Conservation (phyloP, 2,888 invertebrate species). For the Molanna angustata region DNA sequence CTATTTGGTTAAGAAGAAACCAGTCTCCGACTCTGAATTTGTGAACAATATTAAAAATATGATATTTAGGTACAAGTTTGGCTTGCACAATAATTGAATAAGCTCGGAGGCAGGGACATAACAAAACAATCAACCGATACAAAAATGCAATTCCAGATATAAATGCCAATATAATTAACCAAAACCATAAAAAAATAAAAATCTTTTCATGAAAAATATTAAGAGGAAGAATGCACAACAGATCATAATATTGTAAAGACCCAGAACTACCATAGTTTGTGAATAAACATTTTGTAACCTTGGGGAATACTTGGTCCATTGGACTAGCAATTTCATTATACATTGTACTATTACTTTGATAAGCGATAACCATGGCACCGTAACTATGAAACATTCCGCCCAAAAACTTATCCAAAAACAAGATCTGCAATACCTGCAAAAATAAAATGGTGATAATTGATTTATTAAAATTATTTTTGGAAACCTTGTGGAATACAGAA, state of each 20-base stretch:
- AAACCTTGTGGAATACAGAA: too few species aligned
- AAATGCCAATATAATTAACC: conserved; percentile 64
- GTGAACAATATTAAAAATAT: conserved; percentile 53
- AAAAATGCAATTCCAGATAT: conserved; percentile 62
- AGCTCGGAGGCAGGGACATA: conserved; percentile 57
- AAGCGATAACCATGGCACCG: conserved; percentile 53
- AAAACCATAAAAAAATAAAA: conserved; percentile 71
- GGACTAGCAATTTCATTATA: conserved; percentile 56
- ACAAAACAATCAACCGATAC: conserved; percentile 56
- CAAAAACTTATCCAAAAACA: conserved; percentile 63
- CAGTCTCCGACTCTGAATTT: conserved; percentile 68
- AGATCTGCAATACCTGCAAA: conserved; percentile 65
- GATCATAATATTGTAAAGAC: conserved; percentile 54
- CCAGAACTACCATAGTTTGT: conserved; percentile 61
- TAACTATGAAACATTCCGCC: conserved; percentile 61
- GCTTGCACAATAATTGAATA: conserved; percentile 62
- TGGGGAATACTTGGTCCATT: conserved; percentile 68
- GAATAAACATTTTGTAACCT: conserved; percentile 64
- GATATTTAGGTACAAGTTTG: conserved; percentile 51
- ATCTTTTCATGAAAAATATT: conserved; percentile 81
- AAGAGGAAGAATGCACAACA: conserved; percentile 71
- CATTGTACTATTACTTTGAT: conserved; percentile 46
- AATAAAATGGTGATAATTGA: too few species aligned
- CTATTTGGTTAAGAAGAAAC: conserved; percentile 72
- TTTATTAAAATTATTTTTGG: too few species aligned